Percentiles rank a stretch among this genome's conserved stretches.
These are phyloP conservation scores for Epirrita christyi DNA, from an alignment of 2,888 invertebrate species.

Conservation along the genomic window DNA sequence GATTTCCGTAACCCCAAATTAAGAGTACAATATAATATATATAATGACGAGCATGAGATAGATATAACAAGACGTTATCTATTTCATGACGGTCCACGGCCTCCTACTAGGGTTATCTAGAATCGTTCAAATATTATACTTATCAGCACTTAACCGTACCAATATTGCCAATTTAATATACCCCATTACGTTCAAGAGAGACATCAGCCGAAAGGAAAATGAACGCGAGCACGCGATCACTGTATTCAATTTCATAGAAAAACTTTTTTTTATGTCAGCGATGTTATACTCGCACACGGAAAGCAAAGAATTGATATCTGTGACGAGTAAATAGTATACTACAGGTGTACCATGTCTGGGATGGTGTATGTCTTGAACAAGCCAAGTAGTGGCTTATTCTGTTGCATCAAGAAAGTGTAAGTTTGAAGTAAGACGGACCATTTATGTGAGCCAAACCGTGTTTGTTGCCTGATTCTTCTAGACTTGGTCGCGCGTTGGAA, in stretches of 20 bases:
- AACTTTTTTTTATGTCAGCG: slow-evolving; percentile 71
- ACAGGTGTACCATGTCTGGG: slow-evolving; percentile 9
- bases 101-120: slow-evolving; percentile 67
- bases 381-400: no score
- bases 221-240: slow-evolving; percentile 68
- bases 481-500: no score
- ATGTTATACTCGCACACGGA: slow-evolving; percentile 64
- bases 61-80: slow-evolving; percentile 55
- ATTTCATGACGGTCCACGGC: slow-evolving; percentile 54
- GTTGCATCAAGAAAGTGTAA: no score
- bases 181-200: slow-evolving; percentile 69
- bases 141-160: slow-evolving; percentile 61
- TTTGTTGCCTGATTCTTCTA: no score
- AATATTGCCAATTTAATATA: slow-evolving; percentile 72
- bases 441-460: no score
- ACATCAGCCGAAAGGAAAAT: slow-evolving; percentile 69
- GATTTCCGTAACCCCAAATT: slow-evolving; percentile 19
- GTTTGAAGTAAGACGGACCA: no score
- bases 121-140: slow-evolving; percentile 55
- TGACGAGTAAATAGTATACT: slow-evolving; percentile 16
- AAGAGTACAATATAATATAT: slow-evolving; percentile 18
- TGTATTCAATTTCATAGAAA: slow-evolving; percentile 78
- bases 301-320: slow-evolving; percentile 61
- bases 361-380: no score
- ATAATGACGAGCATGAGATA: slow-evolving; percentile 44